Evolutionary conservation across 2,888 invertebrate species (phyloP), one percentile per base, ranked within the genome.

Genomic region (Lycocerus yunnanus): DNA sequence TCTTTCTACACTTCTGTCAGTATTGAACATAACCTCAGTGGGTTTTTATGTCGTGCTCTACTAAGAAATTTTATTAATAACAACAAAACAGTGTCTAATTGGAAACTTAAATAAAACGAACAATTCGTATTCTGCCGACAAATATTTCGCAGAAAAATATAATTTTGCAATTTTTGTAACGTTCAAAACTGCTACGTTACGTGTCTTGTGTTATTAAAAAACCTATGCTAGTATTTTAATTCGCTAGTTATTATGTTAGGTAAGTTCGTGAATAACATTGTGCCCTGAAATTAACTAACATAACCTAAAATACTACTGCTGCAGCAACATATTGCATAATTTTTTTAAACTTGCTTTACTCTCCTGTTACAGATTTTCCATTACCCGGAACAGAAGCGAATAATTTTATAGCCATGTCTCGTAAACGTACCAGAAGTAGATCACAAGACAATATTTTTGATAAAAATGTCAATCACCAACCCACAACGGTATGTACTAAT

Each of bases 401-500:
- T 14, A 68, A 74, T 20, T 71, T 72, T n/a, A 71, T 75, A 9
- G 65, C 74, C 18, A 87, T 87, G 87, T 86, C 87, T 43, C 84
- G 87, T 76, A 87, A 87, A 83, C 82, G 87, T 74, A 85, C 85
- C 13, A 84, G 86, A 80, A 87, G 86, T 80, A 84, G 85, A 71
- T 86, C 86, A 10, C 86, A 86, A 80, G 86, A 86, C 61, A 72
- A 70, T 43, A 69, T 75, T 43, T 75, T 69, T 58, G 69, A 68
- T 21, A 68, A 21, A 18, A 21, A 58, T 9, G 15, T 18, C 14
- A 69, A 67, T 58, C 69, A 66, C n/a, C 75, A 75, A 70, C 75
- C 75, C 14, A 72, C 72, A 18, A 72, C 72, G 75, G 75, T 75
- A 72, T 27, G 75, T 72, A 1, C 2, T 43, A 43, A n/a, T 43